Percentiles rank a stretch among this genome's conserved stretches.
Evolutionary conservation across 2,888 invertebrate genomes (phyloP).

Genomic region (Stenchaetothrips biformis): DNA sequence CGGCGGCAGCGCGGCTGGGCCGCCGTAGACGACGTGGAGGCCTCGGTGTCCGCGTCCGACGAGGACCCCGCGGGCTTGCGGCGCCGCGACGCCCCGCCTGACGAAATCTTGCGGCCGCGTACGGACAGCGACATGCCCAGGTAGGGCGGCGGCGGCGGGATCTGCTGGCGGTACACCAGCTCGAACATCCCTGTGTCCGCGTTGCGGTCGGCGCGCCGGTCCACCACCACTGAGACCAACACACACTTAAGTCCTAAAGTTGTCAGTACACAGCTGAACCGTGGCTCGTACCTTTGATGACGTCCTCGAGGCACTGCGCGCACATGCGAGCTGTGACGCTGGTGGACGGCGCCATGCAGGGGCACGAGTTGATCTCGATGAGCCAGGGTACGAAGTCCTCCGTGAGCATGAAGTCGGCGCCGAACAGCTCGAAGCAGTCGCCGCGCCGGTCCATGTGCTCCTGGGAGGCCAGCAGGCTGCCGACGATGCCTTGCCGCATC

Average conservation of each 20-base stretch:
- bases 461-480: slow-evolving; percentile 74
- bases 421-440: slow-evolving; percentile 83
- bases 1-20: background rate
- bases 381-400: slow-evolving; percentile 82
- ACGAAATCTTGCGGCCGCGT: slow-evolving; percentile 56
- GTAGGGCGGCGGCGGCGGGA: slow-evolving; percentile 75
- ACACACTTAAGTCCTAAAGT: too few relatives aligned
- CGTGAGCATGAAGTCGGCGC: slow-evolving; percentile 87
- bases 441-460: slow-evolving; percentile 62
- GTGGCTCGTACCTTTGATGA: slow-evolving; percentile 66
- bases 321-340: slow-evolving; percentile 78
- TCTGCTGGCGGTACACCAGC: slow-evolving; percentile 68
- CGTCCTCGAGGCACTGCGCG: slow-evolving; percentile 72
- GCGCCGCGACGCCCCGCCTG: background rate
- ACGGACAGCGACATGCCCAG: slow-evolving; percentile 67
- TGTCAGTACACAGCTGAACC: too few relatives aligned
- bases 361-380: slow-evolving; percentile 88
- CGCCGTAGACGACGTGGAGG: background rate
- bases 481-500: slow-evolving; percentile 76
- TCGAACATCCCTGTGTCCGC: slow-evolving; percentile 79
- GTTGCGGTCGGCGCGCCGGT: slow-evolving; percentile 63
- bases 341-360: slow-evolving; percentile 75
- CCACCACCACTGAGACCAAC: slow-evolving; percentile 65
- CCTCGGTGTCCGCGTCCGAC: slow-evolving; percentile 6
- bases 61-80: slow-evolving; percentile 2